Evolutionary conservation across 2,113 vertebrate species (phyloP).

Genomic region (Pampusana beccarii): DNA sequence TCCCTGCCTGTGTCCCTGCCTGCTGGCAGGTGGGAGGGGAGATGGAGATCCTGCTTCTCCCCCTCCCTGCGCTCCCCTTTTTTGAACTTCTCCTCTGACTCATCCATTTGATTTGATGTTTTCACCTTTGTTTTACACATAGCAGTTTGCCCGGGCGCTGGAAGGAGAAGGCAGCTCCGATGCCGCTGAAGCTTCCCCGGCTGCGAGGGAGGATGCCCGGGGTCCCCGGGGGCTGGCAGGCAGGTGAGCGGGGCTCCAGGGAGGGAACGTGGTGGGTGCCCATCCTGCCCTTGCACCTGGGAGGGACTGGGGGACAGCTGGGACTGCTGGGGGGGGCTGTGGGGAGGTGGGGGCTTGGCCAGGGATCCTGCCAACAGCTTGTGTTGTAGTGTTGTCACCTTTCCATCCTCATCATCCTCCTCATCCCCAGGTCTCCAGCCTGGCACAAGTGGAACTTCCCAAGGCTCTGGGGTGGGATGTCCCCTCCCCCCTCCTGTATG

Average conservation of each 20-base stretch:
- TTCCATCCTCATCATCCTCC: background rate
- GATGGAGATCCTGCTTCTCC: background rate
- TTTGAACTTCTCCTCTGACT: slow-evolving; percentile 60
- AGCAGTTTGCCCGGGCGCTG: slow-evolving; percentile 6
- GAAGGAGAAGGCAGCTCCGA: background rate
- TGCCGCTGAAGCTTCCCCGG: background rate
- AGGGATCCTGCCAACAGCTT: background rate
- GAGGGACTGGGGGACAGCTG: background rate
- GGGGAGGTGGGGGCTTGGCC: background rate
- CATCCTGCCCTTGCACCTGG: background rate
- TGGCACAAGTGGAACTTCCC: fast-evolving
- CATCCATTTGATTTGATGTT: slow-evolving; percentile 31
- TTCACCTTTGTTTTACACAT: slow-evolving; percentile 31
- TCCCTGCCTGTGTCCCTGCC: background rate
- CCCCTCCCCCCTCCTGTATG: background rate
- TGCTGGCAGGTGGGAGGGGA: slow-evolving; percentile 39
- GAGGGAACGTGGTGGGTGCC: background rate
- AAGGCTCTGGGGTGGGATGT: background rate
- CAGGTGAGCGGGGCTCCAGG: slow-evolving; percentile 28
- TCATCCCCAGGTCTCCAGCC: background rate
- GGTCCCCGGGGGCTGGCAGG: background rate
- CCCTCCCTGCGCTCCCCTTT: background rate
- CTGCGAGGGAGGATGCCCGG: background rate
- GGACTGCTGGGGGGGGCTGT: background rate
- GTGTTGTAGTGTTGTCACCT: background rate